Evolutionary conservation across 1,140 invertebrate genomes (phyloP).

Genomic region (Musca domestica): DNA sequence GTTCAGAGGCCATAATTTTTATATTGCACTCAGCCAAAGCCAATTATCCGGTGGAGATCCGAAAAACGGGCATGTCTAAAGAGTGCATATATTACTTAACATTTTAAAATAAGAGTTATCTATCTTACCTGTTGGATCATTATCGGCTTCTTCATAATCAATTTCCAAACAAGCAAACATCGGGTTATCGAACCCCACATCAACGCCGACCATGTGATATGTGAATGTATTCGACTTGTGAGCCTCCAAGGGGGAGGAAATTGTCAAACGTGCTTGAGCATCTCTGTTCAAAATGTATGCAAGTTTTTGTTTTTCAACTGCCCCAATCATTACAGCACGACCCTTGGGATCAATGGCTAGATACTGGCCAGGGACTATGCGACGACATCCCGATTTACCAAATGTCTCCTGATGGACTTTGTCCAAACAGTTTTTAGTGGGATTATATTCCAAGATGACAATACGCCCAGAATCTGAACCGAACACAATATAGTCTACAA

Average conservation of each 20-base stretch:
- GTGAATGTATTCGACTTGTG: constrained; percentile 99
- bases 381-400: constrained; percentile 96
- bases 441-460: constrained; percentile 96
- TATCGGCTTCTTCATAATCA: constrained; percentile 98
- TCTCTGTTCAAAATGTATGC: constrained; percentile 99
- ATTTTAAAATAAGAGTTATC: neutral
- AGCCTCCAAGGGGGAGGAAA: constrained; percentile 97
- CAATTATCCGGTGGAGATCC: neutral
- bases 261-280: constrained; percentile 93
- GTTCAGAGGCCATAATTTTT: constrained; percentile 44
- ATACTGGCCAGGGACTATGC: constrained; percentile 99
- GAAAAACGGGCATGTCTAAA: constrained; percentile 24
- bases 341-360: constrained; percentile 98
- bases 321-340: constrained; percentile 97
- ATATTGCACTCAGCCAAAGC: constrained; percentile 40
- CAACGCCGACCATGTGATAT: constrained; percentile 97
- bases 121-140: constrained; percentile 83
- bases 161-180: constrained; percentile 99
- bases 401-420: constrained; percentile 99
- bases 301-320: constrained; percentile 97
- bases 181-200: constrained; percentile 99
- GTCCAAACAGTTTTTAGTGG: constrained; percentile 91
- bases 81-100: constrained; percentile 25
- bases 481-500: constrained; percentile 92
- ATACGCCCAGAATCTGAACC: constrained; percentile 98